A percentile compares a stretch with the other conserved stretches of the same genome.
Conservation (phyloP, 2,888 invertebrate genomes). For the Agriopis leucophaearia region DNA sequence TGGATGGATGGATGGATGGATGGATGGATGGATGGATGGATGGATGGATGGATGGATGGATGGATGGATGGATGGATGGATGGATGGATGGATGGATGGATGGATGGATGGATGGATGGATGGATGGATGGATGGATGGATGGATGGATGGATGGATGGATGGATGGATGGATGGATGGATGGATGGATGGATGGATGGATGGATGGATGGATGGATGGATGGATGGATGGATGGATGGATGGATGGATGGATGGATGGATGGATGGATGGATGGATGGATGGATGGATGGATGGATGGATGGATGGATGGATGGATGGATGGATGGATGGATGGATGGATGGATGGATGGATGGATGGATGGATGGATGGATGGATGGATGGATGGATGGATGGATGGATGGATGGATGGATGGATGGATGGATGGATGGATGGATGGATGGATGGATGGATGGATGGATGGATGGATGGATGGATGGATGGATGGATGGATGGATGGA, state of each 20-base stretch:
- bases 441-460: conserved; percentile 1
- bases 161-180: conserved; percentile 1
- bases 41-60: conserved; percentile 1
- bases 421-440: conserved; percentile 1
- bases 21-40: conserved; percentile 1
- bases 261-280: conserved; percentile 1
- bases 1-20: conserved; percentile 1
- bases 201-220: conserved; percentile 1
- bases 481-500: conserved; percentile 1
- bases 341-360: conserved; percentile 1
- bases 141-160: conserved; percentile 1
- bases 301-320: conserved; percentile 1
- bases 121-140: conserved; percentile 1
- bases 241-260: conserved; percentile 1
- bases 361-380: conserved; percentile 1
- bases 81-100: conserved; percentile 1
- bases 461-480: conserved; percentile 1
- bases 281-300: conserved; percentile 1
- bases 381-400: conserved; percentile 1
- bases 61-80: conserved; percentile 1
- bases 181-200: conserved; percentile 1
- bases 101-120: conserved; percentile 1
- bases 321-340: conserved; percentile 1
- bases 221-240: conserved; percentile 1
- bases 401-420: conserved; percentile 1